Percentiles rank a stretch among this genome's conserved stretches.
These are phyloP conservation scores for Pachycephus smyrnensis DNA, from an alignment of 2,888 invertebrate genomes.

Conservation along the genomic window DNA sequence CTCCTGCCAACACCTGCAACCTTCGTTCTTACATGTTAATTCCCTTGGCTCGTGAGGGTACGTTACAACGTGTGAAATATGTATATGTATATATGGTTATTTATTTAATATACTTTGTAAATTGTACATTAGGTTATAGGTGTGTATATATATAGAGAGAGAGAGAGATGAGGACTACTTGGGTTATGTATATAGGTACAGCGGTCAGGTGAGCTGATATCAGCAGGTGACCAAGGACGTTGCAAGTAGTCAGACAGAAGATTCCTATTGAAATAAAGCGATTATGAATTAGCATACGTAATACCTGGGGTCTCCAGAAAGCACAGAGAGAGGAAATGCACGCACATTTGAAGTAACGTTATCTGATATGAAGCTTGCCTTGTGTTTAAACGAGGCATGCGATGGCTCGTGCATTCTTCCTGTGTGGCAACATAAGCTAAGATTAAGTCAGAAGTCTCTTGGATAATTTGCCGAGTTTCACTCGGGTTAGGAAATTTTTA, in stretches of 20 bases:
- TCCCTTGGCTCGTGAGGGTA: slow-evolving; percentile 22
- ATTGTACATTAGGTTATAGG: neutral
- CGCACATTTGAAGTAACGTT: slow-evolving; percentile 46
- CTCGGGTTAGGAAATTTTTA: neutral
- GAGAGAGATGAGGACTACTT: no score
- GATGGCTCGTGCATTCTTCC: slow-evolving; percentile 42
- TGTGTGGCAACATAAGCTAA: slow-evolving; percentile 37
- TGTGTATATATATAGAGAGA: no score
- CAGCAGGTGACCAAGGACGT: neutral
- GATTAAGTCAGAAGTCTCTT: neutral
- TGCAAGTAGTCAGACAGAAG: slow-evolving; percentile 14
- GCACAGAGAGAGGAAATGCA: slow-evolving; percentile 45
- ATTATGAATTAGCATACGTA: slow-evolving; percentile 59
- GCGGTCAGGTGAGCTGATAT: neutral
- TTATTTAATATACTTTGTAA: neutral
- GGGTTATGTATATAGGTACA: neutral
- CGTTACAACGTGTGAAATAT: neutral
- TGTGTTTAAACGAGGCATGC: slow-evolving; percentile 52
- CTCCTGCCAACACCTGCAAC: slow-evolving; percentile 26
- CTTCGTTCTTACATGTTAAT: slow-evolving; percentile 44
- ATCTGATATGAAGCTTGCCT: slow-evolving; percentile 55
- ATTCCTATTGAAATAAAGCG: slow-evolving; percentile 56
- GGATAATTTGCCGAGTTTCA: slow-evolving; percentile 1
- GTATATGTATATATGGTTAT: neutral
- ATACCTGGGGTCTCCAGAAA: slow-evolving; percentile 54